Evolutionary conservation across 1,140 invertebrate species (phyloP), one percentile per base, ranked within the genome.

Genomic region (Bombus turneri): DNA sequence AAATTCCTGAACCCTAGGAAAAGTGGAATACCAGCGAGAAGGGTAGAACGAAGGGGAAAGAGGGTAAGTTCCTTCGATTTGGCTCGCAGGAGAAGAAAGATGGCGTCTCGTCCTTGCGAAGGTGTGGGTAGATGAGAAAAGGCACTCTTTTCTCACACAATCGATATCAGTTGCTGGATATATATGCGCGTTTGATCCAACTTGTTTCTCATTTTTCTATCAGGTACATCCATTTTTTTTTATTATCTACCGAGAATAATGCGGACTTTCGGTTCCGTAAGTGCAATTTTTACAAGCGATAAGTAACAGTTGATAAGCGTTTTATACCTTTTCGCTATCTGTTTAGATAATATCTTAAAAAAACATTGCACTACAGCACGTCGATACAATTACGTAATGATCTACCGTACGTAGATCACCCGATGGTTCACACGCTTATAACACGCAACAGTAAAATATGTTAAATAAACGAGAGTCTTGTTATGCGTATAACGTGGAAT

Each of bases 151-250:
- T 47, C 64, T 69, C 68, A 69, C 71, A 83, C 77, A 93, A 93
- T 93, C 91, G 85, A 93, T 93, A 93, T 76, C 86, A 3, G 57
- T 66, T 31, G 22, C 34, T 12, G 18, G 31, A 81, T 84, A 59
- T 15, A 80, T 18, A 66, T 12, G 71, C 25, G 41, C 31, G 41
- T 76, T 39, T 66, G 78, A 83, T 77, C 53, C 76, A 57, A 39
- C 53, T 82, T 78, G 74, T 72, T 41, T 62, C 81, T 43, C 88
- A 73, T 64, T 85, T n/a, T 39, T 15, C 25, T 43, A 25, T 25
- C 37, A 5, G 47, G 6, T 8, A 22, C 37, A 2, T 39, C 34
- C 57, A 10, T 22, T 41, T 34, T 31, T 43, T 47, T 62, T n/a
- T 15, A 62, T 79, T 10, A 62, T 47, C 37, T 22, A 12, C 6